Conservation (phyloP, 2,888 invertebrate species). For the Antheraea yamamai region DNA sequence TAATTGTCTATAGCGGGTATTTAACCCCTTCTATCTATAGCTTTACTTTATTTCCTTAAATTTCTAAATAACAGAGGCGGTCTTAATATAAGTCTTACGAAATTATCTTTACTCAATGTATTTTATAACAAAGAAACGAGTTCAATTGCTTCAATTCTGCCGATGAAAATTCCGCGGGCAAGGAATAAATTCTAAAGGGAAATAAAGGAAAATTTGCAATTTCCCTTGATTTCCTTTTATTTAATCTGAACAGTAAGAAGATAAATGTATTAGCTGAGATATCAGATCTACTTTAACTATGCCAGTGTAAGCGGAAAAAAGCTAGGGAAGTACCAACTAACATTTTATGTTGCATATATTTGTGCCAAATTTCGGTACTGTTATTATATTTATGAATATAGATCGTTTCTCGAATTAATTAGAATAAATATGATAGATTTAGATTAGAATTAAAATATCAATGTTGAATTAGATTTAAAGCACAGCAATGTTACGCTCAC, state of each 20-base stretch:
- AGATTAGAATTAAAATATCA: no score
- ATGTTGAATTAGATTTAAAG: no score
- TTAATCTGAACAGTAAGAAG: constrained; percentile 7
- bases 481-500: no score
- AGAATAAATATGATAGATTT: no score
- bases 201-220: constrained; percentile 7
- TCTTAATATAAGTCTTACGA: neutral
- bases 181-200: constrained; percentile 5
- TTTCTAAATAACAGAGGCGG: neutral
- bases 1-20: neutral
- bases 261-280: constrained; percentile 4
- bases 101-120: neutral
- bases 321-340: neutral
- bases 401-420: no score
- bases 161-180: neutral
- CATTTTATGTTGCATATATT: neutral
- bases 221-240: constrained; percentile 3
- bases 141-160: neutral
- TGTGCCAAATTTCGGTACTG: neutral
- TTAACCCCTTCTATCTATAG: neutral
- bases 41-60: neutral
- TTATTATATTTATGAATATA: no score
- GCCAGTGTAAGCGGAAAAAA: neutral
- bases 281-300: constrained; percentile 3
- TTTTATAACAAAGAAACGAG: neutral